Conservation (phyloP, 2,797 vertebrate genomes). For the Phylloscopus collybita region DNA sequence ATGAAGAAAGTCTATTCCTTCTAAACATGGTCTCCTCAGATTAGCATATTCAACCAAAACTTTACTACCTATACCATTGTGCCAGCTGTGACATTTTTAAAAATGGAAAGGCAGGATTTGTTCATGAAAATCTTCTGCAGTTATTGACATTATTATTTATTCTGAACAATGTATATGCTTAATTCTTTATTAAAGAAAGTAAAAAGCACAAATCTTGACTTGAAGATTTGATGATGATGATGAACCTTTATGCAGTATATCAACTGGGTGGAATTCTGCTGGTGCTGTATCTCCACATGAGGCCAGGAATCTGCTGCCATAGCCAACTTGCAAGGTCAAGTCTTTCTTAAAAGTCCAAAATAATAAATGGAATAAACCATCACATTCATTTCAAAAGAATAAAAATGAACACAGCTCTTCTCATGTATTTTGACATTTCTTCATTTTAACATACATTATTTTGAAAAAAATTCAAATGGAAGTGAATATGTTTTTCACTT, state of each 20-base stretch:
- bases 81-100: not conserved
- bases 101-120: not conserved
- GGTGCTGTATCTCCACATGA: not conserved
- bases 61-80: not conserved
- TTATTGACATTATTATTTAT: conserved; percentile 27
- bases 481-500: not conserved
- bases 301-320: not conserved
- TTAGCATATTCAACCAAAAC: not conserved
- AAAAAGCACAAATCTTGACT: not conserved
- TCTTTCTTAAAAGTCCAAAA: not conserved
- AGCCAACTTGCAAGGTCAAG: not conserved
- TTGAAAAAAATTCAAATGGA: not conserved
- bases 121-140: not conserved
- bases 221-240: not conserved
- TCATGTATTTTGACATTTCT: not conserved
- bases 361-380: not conserved
- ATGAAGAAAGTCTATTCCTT: not conserved
- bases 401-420: not conserved
- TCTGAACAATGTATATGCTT: not conserved
- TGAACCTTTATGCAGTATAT: not conserved
- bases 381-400: not conserved
- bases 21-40: not conserved
- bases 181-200: not conserved
- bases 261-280: not conserved
- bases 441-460: not conserved